Evolutionary conservation across 2,113 vertebrate species (phyloP).

Genomic region (Vidua chalybeata): DNA sequence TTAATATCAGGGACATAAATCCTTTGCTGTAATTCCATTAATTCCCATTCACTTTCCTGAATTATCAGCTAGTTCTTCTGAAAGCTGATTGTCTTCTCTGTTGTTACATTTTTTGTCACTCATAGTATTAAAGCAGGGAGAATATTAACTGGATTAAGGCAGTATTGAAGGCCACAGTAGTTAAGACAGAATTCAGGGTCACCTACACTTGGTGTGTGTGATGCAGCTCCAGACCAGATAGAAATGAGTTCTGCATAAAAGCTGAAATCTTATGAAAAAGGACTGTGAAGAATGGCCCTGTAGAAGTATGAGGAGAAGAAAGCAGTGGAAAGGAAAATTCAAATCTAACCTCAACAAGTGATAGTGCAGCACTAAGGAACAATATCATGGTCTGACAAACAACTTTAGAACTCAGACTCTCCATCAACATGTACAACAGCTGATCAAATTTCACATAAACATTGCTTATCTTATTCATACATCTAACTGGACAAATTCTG

Average conservation of each 20-base stretch:
- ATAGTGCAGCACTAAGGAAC: not conserved
- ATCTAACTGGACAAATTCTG: not conserved
- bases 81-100: not conserved
- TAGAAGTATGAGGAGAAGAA: not conserved
- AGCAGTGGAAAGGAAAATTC: not conserved
- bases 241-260: not conserved
- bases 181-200: not conserved
- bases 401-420: not conserved
- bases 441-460: not conserved
- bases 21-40: not conserved
- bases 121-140: not conserved
- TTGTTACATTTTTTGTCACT: not conserved
- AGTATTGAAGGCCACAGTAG: not conserved
- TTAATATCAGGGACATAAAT: not conserved
- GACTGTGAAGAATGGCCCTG: not conserved
- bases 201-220: not conserved
- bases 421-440: not conserved
- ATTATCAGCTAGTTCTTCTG: not conserved
- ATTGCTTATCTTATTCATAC: not conserved
- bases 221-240: not conserved
- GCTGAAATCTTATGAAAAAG: not conserved
- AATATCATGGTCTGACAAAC: not conserved
- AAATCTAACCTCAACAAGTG: not conserved
- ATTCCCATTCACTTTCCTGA: not conserved
- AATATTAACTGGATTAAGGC: not conserved